Evolutionary conservation across 2,113 vertebrate species (phyloP).

Genomic region (Pelodiscus sinensis): DNA sequence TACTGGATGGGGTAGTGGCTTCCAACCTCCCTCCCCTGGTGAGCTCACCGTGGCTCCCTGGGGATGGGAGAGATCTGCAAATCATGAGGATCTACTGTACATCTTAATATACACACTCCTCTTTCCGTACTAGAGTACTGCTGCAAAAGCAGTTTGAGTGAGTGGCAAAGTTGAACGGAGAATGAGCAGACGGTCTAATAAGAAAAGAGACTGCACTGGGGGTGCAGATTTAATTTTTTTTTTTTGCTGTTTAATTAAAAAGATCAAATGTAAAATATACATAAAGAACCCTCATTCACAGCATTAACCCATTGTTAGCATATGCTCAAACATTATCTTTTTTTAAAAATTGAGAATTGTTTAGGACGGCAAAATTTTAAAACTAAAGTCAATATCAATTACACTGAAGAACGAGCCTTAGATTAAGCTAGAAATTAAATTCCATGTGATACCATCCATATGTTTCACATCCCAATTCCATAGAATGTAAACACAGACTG

Average conservation of each 20-base stretch:
- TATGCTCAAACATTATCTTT: neutral
- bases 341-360: neutral
- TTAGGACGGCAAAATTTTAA: neutral
- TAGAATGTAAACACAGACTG: neutral
- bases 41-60: too few species aligned
- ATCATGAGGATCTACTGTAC: too few species aligned
- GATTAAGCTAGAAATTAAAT: neutral
- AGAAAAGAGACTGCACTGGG: neutral
- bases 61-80: too few species aligned
- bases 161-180: neutral
- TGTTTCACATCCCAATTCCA: neutral
- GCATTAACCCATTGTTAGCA: neutral
- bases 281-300: neutral
- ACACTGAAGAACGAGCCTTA: neutral
- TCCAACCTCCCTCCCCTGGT: too few species aligned
- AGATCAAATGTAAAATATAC: neutral
- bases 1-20: too few species aligned
- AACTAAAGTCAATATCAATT: neutral
- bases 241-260: neutral
- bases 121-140: neutral
- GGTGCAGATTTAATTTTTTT: neutral
- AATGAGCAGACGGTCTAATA: neutral
- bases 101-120: fast-evolving
- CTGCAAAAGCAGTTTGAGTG: neutral
- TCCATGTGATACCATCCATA: neutral